Base-by-base conservation (phyloP, 2,113 vertebrate genomes). In the Eulacestoma nigropectus region DNA sequence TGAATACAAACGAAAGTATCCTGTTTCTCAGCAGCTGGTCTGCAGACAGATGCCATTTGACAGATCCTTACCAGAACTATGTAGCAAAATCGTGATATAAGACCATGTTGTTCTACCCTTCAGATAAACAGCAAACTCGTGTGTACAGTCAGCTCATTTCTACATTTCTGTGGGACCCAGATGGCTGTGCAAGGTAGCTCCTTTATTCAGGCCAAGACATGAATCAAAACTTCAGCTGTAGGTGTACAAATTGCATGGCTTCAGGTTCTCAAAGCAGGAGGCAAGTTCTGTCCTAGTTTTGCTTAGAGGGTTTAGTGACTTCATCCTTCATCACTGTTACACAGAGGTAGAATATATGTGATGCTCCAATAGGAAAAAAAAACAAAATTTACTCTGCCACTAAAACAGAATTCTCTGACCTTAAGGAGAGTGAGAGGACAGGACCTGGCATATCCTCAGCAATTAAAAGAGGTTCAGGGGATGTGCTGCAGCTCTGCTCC, bases 101-200 rank as follows among this genome's bases (percentile, higher is more conserved):
- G 35, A 29, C 12, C 0, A 0, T 4, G 2, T 10, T 35, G 19
- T 35, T 82, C 77, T 60, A 6, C 44, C 27, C 29, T n/a, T 47
- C 52, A 30, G 33, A 79, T 64, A 56, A 84, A 63, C 16, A 81
- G 41, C 30, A 81, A 81, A 87, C 3, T 7, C 7, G 1, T 67
- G 25, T 18, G 42, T 18, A 15, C 9, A 70, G 25, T 21, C 39
- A 74, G 35, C 10, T 57, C 37, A n/a, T 65, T 67, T n/a, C 33
- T 63, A 4, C 13, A 5, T 59, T 90, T 93, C 13, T 65, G 37
- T 39, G 63, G 33, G 56, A 56, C 46, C 6, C 52, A 41, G 41
- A 5, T 60, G 47, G 13, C 21, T 64, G 65, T 32, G 27, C 35
- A 33, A 76, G 9, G 32, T 8, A 49, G 8, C 9, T 72, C 6